Percentiles rank a stretch among this genome's conserved stretches.
Evolutionary conservation across 2,888 invertebrate species (phyloP).

Genomic region (Leucophora obtusa): DNA sequence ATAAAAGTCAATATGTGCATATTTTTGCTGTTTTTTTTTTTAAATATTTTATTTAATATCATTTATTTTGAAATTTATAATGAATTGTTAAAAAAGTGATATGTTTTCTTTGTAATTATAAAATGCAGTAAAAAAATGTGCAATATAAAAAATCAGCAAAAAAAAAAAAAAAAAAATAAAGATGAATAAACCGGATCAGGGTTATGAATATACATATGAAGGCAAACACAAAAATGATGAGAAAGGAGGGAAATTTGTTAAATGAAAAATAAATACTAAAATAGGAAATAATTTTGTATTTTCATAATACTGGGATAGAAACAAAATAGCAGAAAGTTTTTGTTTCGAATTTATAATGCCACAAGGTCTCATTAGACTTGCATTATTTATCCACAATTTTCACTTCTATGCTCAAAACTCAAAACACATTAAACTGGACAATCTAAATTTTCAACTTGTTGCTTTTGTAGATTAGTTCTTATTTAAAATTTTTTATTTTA

Average conservation of each 20-base stretch:
- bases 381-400: too few species aligned
- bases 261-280: background rate
- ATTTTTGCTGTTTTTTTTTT: background rate
- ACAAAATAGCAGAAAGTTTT: too few species aligned
- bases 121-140: too few species aligned
- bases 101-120: background rate
- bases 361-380: too few species aligned
- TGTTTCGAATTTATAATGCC: too few species aligned
- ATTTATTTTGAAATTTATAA: background rate
- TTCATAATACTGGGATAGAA: background rate
- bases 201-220: conserved; percentile 25
- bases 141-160: background rate
- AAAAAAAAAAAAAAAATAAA: conserved; percentile 11
- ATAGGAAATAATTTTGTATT: background rate
- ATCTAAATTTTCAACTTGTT: too few species aligned
- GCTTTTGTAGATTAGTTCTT: too few species aligned
- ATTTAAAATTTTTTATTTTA: background rate
- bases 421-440: too few species aligned
- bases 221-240: background rate
- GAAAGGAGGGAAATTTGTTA: background rate
- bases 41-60: background rate
- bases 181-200: conserved; percentile 47
- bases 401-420: too few species aligned
- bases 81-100: background rate
- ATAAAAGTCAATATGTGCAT: conserved; percentile 1